Evolutionary conservation across 2,888 invertebrate species (phyloP), one percentile per base, ranked within the genome.

Genomic region (Cetonia aurata): DNA sequence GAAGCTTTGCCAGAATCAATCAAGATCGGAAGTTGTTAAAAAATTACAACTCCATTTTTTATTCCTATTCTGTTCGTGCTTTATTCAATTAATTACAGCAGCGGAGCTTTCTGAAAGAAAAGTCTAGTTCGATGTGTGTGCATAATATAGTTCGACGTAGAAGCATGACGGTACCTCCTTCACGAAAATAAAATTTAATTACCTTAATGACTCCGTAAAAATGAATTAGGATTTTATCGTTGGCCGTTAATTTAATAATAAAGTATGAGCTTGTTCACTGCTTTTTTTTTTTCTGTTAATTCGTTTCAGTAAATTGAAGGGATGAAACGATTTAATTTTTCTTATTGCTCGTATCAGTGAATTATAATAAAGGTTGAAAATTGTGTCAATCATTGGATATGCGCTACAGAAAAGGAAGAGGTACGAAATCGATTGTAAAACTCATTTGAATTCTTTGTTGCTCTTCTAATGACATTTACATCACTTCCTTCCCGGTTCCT

Each of bases 161-260:
- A 46, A 48, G 15, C 15, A 41, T 15, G 60, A 13, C 60, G 46
- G 60, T 13, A 31, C 48, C 60, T 48, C 15, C 13, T 42, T 42
- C n/a, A 33, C 60, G n/a, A 25, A 60, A 48, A 62, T 15, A 37
- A 62, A 69, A 71, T 71, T 67, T 71, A 71, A 71, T 71, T 71
- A 71, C 52, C n/a, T 59, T 71, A 71, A 71, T 71, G 70, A 71
- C 67, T 71, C 50, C 52, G 70, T 67, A 56, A 67, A 71, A 25
- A 71, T 57, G 57, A 53, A 66, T 71, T 57, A 50, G 52, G 52
- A 67, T 52, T 71, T 65, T 67, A 67, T 66, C 67, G 70, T 67
- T 37, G n/a, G 57, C 57, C 46, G 67, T 71, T 71, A 71, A 71
- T 71, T 71, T 67, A 67, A 67, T 71, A 71, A 71, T 67, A 71